These are phyloP conservation scores for Halichoeres trimaculatus DNA, from an alignment of 2,113 vertebrate genomes.

Conservation along the genomic window DNA sequence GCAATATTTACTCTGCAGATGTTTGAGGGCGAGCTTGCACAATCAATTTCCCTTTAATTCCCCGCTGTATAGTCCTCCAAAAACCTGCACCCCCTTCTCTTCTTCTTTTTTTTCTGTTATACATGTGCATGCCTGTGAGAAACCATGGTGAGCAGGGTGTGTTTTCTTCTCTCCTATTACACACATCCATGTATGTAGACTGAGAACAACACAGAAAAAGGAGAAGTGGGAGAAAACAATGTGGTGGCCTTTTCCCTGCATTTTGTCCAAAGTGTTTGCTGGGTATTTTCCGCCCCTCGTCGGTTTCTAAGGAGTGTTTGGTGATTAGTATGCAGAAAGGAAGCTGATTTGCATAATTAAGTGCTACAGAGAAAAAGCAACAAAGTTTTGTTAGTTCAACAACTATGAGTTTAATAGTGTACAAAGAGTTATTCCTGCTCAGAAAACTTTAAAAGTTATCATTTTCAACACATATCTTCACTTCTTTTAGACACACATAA, in stretches of 20 bases:
- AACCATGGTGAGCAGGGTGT: constrained; percentile 71
- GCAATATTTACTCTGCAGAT: constrained; percentile 77
- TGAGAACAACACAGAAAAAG: constrained; percentile 37
- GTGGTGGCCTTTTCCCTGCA: constrained; percentile 54
- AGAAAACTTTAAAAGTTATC: constrained; percentile 86
- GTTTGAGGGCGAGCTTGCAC: constrained; percentile 76
- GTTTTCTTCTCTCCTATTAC: constrained; percentile 70
- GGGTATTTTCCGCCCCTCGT: not conserved
- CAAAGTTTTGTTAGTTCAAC: constrained; percentile 87
- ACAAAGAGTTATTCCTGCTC: constrained; percentile 89
- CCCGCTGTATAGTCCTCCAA: constrained; percentile 50
- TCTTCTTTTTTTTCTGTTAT: constrained; percentile 40
- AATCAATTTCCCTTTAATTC: constrained; percentile 78
- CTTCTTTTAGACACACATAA: constrained; percentile 75
- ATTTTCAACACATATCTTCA: constrained; percentile 83
- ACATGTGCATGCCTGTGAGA: constrained; percentile 72
- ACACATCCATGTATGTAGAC: constrained; percentile 58
- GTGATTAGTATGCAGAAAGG: constrained; percentile 92
- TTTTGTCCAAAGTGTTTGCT: constrained; percentile 49
- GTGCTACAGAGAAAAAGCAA: constrained; percentile 83
- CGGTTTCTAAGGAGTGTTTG: constrained; percentile 74
- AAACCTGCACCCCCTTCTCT: constrained; percentile 27
- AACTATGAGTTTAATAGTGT: constrained; percentile 88
- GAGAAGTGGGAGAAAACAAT: constrained; percentile 58
- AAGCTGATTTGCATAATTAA: constrained; percentile 87